Conservation (phyloP, 2,797 vertebrate species). For the Lateolabrax maculatus region DNA sequence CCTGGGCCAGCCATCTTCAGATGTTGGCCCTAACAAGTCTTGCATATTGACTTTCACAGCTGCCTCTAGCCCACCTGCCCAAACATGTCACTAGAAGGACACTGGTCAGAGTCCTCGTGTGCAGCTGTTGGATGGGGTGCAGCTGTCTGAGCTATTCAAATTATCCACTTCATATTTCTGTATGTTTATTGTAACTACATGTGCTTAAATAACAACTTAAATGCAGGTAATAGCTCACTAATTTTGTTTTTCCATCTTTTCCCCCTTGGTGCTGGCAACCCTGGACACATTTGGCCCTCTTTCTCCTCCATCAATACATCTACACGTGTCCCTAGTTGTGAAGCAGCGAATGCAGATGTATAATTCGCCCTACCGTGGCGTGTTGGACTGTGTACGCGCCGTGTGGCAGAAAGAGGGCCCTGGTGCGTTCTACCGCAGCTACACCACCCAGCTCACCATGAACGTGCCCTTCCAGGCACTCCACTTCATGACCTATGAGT, state of each 20-base stretch:
- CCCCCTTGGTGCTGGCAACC: not conserved
- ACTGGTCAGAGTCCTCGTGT: conserved; percentile 44
- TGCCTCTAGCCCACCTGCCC: conserved; percentile 67
- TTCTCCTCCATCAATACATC: conserved; percentile 4
- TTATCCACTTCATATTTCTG: not conserved
- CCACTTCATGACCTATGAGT: conserved; percentile 99
- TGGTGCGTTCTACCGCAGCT: conserved; percentile 97
- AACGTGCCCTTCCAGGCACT: conserved; percentile 99
- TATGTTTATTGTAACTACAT: not conserved
- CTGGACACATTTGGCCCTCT: conserved; percentile 20
- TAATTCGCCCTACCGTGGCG: conserved; percentile 94
- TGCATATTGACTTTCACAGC: conserved; percentile 51
- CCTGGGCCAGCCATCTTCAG: conserved; percentile 9
- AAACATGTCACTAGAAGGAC: conserved; percentile 75
- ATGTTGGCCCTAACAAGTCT: conserved; percentile 36
- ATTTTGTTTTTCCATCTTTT: conserved; percentile 40
- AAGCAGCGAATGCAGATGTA: conserved; percentile 99
- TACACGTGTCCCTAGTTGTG: conserved; percentile 86
- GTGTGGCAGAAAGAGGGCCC: conserved; percentile 94
- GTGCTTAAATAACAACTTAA: not conserved
- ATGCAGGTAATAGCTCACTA: not conserved
- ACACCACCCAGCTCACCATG: conserved; percentile 99
- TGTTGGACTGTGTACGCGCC: conserved; percentile 93
- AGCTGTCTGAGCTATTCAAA: conserved; percentile 58
- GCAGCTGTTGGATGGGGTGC: conserved; percentile 67